phyloP scores from a whole-genome alignment of 1,140 invertebrate genomes.

The Dryas iulia region DNA sequence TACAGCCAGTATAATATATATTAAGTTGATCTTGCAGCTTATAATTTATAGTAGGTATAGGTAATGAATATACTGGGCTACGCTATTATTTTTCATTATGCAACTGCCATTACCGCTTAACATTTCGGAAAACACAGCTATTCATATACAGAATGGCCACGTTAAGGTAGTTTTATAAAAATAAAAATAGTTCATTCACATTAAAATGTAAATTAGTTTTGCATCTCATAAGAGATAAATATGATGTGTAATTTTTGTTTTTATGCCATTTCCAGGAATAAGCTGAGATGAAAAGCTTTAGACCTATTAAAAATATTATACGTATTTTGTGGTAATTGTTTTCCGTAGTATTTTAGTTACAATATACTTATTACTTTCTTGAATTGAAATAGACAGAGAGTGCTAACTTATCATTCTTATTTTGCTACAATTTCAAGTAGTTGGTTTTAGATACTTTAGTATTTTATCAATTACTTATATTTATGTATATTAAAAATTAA shows the following conservation, averaged over 20 bases:
- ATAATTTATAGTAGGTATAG: background rate
- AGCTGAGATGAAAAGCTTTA: background rate
- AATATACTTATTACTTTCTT: too few species aligned
- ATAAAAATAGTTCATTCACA: background rate
- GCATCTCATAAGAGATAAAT: background rate
- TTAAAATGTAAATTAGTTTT: background rate
- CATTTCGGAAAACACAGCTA: background rate
- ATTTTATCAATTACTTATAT: too few species aligned
- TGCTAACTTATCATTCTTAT: too few species aligned
- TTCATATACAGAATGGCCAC: background rate
- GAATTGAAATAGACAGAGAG: too few species aligned
- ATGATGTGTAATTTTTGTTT: background rate
- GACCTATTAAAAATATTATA: too few species aligned
- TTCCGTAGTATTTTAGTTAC: too few species aligned
- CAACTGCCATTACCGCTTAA: background rate
- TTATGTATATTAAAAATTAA: too few species aligned
- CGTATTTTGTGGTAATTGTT: too few species aligned
- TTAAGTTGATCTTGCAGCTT: too few species aligned
- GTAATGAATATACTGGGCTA: background rate
- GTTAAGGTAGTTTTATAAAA: background rate
- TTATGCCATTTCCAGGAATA: background rate
- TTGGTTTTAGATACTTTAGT: too few species aligned
- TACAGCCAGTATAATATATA: too few species aligned
- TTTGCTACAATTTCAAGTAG: too few species aligned
- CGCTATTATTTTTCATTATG: background rate